Base-by-base conservation (phyloP, 2,113 vertebrate genomes). In the Ophthalmolycus amberensis region DNA sequence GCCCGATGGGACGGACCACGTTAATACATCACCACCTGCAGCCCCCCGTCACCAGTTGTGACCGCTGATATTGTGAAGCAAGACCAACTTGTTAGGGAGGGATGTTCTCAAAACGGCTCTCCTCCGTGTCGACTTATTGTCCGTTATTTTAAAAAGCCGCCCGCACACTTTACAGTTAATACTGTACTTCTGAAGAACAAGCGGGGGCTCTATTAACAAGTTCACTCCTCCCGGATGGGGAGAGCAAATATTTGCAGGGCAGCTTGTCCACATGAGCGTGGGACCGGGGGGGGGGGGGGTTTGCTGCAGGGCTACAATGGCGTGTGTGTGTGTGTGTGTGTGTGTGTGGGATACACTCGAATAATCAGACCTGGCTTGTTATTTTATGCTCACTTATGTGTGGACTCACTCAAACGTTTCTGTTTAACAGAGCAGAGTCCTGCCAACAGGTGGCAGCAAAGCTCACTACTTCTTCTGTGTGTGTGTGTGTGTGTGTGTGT, bases 371-470 rank as follows among this genome's bases (percentile, higher is more conserved):
- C 64, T 40, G 58, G 20, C n/a, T 15, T 64, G 11, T 59, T 50
- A 59, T 16, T 54, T 62, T 20, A 25, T 15, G 5, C 27, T 38
- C 15, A 32, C 32, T 32, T 3, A 8, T 8, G 6, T 48, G 42
- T 22, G 12, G 27, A 20, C 1, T 15, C 6, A 44, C 48, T 34
- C 11, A 64, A 12, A 12, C 5, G 15, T n/a, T 54, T 38, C 32
- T n/a, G 22, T 20, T 34, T 3, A 63, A n/a, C 11, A 18, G 4
- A 29, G 5, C 16, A 37, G 2, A 1, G n/a, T 80, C 18, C 63
- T 27, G 90, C 88, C 96, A 77, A 85, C 83, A 97, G 97, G 88
- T 93, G 97, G 97, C 96, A 96, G 96, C 95, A 97, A 60, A 96
- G 79, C 63, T 38, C 42, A n/a, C 0, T 5, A 5, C 29, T 59